These are phyloP conservation scores for Mastigias papua DNA, from an alignment of 30 jellyfish, hydroid and myxozoan species.

Conservation along the genomic window DNA sequence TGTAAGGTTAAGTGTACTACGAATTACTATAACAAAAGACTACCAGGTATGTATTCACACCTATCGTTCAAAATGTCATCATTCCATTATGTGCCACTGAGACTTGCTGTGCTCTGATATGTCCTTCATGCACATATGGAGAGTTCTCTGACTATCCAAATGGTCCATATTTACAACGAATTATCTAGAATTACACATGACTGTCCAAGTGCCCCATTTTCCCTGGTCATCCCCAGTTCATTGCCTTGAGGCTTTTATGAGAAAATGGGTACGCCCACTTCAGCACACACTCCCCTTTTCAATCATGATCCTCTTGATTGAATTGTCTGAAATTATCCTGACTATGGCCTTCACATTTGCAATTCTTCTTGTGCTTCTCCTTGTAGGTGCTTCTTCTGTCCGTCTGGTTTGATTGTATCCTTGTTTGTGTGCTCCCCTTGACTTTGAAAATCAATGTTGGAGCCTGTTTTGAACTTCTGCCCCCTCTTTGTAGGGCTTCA, in stretches of 20 bases:
- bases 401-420: slow-evolving; percentile 19
- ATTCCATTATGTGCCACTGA: no score
- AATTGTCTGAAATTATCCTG: slow-evolving; percentile 29
- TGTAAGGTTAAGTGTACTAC: no score
- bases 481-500: slow-evolving; percentile 5
- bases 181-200: no score
- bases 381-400: neutral
- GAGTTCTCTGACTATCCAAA: no score
- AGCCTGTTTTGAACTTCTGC: slow-evolving; percentile 2
- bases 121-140: no score
- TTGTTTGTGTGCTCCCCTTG: neutral
- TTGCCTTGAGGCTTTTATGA: neutral
- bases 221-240: neutral
- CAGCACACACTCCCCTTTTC: slow-evolving; percentile 80
- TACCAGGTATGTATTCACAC: no score
- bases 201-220: neutral
- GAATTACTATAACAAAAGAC: no score
- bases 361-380: slow-evolving; percentile 7
- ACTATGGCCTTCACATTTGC: slow-evolving; percentile 34
- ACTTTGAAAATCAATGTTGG: neutral
- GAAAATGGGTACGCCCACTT: neutral
- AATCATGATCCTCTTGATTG: slow-evolving; percentile 2
- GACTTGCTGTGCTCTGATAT: no score
- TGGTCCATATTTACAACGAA: no score
- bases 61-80: no score